Base-by-base conservation (phyloP, 2,888 invertebrate genomes). In the Pachliopta kotzebuea region DNA sequence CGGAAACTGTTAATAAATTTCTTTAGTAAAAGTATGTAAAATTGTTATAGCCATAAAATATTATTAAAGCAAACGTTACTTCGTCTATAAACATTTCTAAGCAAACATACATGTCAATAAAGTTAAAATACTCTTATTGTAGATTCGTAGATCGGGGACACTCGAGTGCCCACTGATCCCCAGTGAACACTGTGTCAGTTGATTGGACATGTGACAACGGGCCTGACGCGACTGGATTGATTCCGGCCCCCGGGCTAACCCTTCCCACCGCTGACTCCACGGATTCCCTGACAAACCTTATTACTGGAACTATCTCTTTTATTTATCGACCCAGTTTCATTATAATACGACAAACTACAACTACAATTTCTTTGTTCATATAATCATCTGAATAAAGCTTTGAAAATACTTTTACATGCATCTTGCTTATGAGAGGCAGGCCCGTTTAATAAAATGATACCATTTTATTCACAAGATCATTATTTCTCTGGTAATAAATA, bases 201-300 rank as follows among this genome's bases (percentile, higher is more conserved):
- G 90, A 90, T 90, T 90, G 88, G 88, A 88, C 75, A 75, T 72
- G 75, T 76, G 75, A 75, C 86, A 87, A 79, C 87, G 83, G 84
- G 78, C 74, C 76, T 82, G 85, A 83, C 86, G 83, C 80, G 85
- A 88, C 88, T 85, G 86, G 88, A 90, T 90, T 90, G 90, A 89
- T 88, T 87, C 84, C 77, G 72, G 73, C 76, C 76, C 73, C 74
- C 71, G 65, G 68, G 69, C 71, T 69, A 67, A 63, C 65, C 68
- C 55, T 31, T 73, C 62, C 60, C 68, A 65, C 65, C 66, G 56
- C 64, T 63, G 61, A 62, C 57, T 68, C 67, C 75, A 73, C 76
- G 78, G 68, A 80, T 81, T 79, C 79, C 79, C 75, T 81, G 80
- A 83, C 86, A 85, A 86, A 87, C 81, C 78, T 85, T 86, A 86